Percentiles rank a stretch among this genome's conserved stretches.
Evolutionary conservation across 2,797 vertebrate genomes (phyloP).

Genomic region (Falco columbarius): DNA sequence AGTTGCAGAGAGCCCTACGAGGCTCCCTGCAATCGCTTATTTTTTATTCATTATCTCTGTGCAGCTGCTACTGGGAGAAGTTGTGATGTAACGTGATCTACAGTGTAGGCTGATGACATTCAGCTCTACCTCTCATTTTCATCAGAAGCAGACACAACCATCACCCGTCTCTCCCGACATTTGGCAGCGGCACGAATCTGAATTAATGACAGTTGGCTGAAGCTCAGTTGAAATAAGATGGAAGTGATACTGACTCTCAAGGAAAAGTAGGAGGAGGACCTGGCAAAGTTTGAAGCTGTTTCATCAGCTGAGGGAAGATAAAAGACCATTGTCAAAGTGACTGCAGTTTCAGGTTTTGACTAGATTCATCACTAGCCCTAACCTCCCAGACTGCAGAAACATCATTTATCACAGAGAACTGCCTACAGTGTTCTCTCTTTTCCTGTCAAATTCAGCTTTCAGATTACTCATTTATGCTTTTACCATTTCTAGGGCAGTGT

Average conservation of each 20-base stretch:
- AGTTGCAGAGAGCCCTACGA: neutral
- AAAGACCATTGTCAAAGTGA: conserved; percentile 30
- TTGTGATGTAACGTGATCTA: conserved; percentile 25
- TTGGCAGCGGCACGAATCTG: conserved; percentile 38
- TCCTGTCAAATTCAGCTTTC: neutral
- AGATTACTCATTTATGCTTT: neutral
- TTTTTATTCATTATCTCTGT: conserved; percentile 30
- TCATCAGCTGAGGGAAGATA: conserved; percentile 22
- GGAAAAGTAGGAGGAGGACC: conserved; percentile 33
- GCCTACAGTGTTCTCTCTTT: neutral
- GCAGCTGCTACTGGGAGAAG: conserved; percentile 38
- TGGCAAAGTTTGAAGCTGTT: conserved; percentile 33
- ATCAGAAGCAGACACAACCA: conserved; percentile 52
- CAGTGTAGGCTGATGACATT: conserved; percentile 37
- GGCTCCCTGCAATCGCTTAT: neutral
- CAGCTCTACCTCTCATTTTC: conserved; percentile 63
- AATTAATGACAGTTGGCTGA: conserved; percentile 49
- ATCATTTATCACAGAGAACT: conserved; percentile 16
- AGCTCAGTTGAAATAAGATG: conserved; percentile 42
- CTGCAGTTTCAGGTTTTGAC: neutral
- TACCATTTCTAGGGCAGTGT: conserved; percentile 20
- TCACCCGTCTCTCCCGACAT: conserved; percentile 37
- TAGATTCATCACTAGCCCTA: conserved; percentile 5
- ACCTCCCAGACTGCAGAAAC: neutral
- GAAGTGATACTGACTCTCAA: conserved; percentile 46